These are phyloP conservation scores for Lophochroa leadbeateri DNA, from an alignment of 2,113 vertebrate species.

Conservation along the genomic window DNA sequence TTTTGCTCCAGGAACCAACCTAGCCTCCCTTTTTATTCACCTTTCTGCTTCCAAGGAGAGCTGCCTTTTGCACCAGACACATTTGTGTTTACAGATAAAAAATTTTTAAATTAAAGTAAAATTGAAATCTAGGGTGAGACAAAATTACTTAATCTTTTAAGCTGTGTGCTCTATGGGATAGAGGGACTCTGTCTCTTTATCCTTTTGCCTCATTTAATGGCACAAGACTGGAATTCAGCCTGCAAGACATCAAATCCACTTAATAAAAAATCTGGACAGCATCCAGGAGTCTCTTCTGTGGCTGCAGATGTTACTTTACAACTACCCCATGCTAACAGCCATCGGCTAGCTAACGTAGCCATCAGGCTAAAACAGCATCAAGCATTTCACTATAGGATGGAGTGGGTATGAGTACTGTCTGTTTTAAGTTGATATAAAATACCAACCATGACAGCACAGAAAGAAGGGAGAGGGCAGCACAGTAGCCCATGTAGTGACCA, in stretches of 20 bases:
- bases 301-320: constrained; percentile 6
- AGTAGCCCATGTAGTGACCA: not conserved
- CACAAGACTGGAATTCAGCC: constrained; percentile 31
- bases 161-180: not conserved
- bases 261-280: constrained; percentile 24
- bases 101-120: not conserved
- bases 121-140: constrained; percentile 25
- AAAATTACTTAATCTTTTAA: constrained; percentile 57
- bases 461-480: not conserved
- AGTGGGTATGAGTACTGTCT: not conserved
- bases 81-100: constrained; percentile 26
- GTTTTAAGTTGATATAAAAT: not conserved
- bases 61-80: not conserved
- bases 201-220: constrained; percentile 32
- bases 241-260: constrained; percentile 36
- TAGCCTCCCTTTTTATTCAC: not conserved
- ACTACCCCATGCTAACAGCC: not conserved
- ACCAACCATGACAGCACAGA: not conserved
- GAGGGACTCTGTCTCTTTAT: constrained; percentile 21
- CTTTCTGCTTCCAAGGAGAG: not conserved
- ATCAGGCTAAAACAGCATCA: not conserved
- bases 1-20: not conserved
- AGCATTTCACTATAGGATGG: not conserved
- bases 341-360: not conserved
- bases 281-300: not conserved